Base-by-base conservation (phyloP, 2,797 vertebrate species). In the Vireo griseus region DNA sequence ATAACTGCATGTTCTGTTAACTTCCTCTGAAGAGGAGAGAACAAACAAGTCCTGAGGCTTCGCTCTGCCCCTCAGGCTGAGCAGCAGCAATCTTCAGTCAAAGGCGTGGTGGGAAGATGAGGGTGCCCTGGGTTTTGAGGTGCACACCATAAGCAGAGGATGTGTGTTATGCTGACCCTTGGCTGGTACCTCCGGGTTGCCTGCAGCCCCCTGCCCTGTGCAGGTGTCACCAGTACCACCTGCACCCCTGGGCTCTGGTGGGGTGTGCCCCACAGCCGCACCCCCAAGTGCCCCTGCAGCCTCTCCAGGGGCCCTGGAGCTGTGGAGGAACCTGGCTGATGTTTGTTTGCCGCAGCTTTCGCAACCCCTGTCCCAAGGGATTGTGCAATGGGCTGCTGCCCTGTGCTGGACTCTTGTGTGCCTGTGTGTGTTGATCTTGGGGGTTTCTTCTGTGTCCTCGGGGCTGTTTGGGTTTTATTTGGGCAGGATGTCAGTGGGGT, bases 81-180 rank as follows among this genome's bases (percentile, higher is more conserved):
- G 28, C 76, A 44, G 40, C 84, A 61, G 48, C 0, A 0, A 24
- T 29, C 65, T 44, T 58, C 1, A 3, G 24, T 5, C 57, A 20
- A 7, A 19, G 71, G 57, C 3, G 0, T 1, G 2, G 22, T 8
- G 63, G 59, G 54, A 14, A 11, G 2, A 3, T 0, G 4, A 19
- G 42, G 58, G 19, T 52, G 58, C 58, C 29, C 57, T 21, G 72
- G 12, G 13, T 2, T 55, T 42, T 26, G 71, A 72, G 63, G 73
- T 5, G 25, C 58, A 5, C 22, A 0, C 0, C 2, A 0, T 3
- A 33, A 11, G 39, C 50, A 14, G 57, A 28, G 24, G 31, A 10
- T 25, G 45, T 42, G 57, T 1, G 1, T 4, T 5, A 13, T 26
- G 68, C 72, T 8, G 2, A 39, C 47, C 55, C 47, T 15, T 11